phyloP scores from a whole-genome alignment of 2,888 invertebrate species.

The Trichopoda pennipes region DNA sequence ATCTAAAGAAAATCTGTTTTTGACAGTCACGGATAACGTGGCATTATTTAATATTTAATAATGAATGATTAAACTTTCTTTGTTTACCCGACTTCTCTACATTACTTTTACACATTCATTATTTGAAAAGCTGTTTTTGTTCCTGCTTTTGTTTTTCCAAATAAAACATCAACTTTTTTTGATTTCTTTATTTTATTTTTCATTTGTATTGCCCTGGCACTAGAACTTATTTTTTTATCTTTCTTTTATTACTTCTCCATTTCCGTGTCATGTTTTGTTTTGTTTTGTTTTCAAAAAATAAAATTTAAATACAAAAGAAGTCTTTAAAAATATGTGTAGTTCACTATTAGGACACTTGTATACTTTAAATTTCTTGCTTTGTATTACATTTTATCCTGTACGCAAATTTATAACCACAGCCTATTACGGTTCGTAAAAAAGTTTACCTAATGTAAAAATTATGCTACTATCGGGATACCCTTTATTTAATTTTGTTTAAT shows the following conservation, averaged over 20 bases:
- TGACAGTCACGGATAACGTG: neutral
- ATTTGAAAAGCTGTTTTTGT: neutral
- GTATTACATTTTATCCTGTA: too few species aligned
- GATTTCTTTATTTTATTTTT: conserved; percentile 2
- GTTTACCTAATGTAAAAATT: too few species aligned
- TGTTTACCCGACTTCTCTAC: neutral
- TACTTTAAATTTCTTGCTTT: too few species aligned
- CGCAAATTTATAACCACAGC: too few species aligned
- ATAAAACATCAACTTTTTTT: neutral
- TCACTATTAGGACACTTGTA: too few species aligned
- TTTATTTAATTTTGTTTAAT: too few species aligned
- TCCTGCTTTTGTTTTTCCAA: neutral
- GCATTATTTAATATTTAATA: conserved; percentile 26
- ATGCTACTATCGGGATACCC: too few species aligned
- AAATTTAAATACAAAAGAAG: conserved; percentile 38
- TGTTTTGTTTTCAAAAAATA: too few species aligned
- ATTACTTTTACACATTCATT: neutral
- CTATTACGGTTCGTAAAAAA: too few species aligned
- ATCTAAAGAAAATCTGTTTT: neutral
- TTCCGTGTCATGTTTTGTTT: neutral
- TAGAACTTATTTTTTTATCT: conserved; percentile 13
- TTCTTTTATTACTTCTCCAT: conserved; percentile 6
- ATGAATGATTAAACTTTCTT: conserved; percentile 32
- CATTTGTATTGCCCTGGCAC: conserved; percentile 4
- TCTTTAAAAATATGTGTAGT: too few species aligned